These are phyloP conservation scores for Drosophila tristis DNA, from an alignment of 1,140 invertebrate genomes.

Conservation along the genomic window DNA sequence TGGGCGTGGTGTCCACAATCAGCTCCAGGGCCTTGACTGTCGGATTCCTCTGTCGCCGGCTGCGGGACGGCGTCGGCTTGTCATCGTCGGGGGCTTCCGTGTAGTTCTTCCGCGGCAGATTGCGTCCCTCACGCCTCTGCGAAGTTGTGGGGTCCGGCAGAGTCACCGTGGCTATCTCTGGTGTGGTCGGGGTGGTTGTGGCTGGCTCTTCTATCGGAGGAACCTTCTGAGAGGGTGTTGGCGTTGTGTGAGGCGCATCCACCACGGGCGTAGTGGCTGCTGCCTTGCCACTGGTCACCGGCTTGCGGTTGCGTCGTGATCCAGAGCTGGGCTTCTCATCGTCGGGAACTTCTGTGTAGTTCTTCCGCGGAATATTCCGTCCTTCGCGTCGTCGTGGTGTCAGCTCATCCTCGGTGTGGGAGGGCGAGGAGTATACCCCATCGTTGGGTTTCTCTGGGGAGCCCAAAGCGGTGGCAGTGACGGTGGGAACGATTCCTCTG, in stretches of 20 bases:
- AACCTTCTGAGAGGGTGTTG: neutral
- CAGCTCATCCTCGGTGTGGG: constrained; percentile 43
- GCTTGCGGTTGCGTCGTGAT: constrained; percentile 48
- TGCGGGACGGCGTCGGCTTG: constrained; percentile 48
- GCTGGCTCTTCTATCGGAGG: neutral
- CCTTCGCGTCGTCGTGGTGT: constrained; percentile 66
- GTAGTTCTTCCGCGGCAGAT: constrained; percentile 75
- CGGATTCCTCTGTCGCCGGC: constrained; percentile 47
- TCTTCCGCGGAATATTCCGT: constrained; percentile 66
- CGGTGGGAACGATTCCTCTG: constrained; percentile 3
- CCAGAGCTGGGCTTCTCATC: constrained; percentile 49
- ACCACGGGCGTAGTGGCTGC: neutral
- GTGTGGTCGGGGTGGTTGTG: constrained; percentile 9
- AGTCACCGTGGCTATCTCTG: neutral
- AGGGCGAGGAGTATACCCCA: neutral
- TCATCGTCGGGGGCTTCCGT: constrained; percentile 69
- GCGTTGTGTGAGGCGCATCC: constrained; percentile 7
- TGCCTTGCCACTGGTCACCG: constrained; percentile 19
- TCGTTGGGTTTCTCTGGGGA: neutral
- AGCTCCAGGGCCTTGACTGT: constrained; percentile 58
- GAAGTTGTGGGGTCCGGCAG: constrained; percentile 32
- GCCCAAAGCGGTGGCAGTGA: neutral
- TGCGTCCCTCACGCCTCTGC: constrained; percentile 62
- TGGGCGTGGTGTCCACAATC: constrained; percentile 35
- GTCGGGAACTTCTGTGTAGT: constrained; percentile 72